Conservation (phyloP, 2,113 vertebrate species). For the Cervus canadensis region DNA sequence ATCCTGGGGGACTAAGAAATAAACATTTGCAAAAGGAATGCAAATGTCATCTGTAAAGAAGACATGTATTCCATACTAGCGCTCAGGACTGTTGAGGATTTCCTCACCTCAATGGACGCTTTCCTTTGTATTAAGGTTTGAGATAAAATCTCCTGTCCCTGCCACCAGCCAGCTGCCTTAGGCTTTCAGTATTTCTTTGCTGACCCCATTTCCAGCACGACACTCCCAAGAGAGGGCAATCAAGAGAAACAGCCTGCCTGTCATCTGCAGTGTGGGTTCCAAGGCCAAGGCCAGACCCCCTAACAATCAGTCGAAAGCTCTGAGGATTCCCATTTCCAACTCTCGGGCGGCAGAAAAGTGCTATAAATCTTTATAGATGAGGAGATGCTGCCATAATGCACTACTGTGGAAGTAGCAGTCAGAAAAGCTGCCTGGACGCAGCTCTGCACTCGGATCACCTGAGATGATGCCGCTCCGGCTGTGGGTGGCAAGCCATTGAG, state of each 20-base stretch:
- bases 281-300: no score
- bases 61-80: fast-evolving
- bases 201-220: fast-evolving
- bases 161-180: background rate
- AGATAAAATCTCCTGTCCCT: background rate
- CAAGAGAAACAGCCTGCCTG: fast-evolving
- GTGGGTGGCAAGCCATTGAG: fast-evolving
- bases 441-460: fast-evolving
- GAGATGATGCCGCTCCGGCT: fast-evolving
- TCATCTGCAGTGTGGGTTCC: background rate
- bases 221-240: background rate
- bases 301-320: background rate
- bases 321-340: background rate
- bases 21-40: background rate
- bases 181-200: background rate
- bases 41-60: background rate
- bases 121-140: background rate
- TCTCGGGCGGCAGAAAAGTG: fast-evolving
- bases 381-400: fast-evolving
- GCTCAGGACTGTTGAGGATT: background rate
- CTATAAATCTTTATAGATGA: fast-evolving
- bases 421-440: fast-evolving
- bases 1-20: background rate
- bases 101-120: background rate
- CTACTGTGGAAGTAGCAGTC: fast-evolving